Evolutionary conservation across 2,888 invertebrate genomes (phyloP), one percentile per base, ranked within the genome.

Genomic region (Lasioglossum lativentre): DNA sequence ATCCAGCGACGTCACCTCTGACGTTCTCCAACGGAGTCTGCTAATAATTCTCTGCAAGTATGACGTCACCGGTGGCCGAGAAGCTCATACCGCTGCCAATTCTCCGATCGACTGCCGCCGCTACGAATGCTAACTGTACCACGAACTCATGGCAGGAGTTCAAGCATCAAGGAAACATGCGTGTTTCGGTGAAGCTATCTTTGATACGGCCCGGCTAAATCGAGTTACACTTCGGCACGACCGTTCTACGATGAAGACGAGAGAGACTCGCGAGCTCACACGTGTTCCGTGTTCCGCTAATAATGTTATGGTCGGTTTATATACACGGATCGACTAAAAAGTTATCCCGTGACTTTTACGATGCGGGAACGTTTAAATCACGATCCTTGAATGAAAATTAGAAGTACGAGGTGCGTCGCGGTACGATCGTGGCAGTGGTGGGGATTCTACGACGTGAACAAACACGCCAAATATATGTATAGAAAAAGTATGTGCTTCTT

Each of bases 1-100:
- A 73, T 68, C 68, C 52, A 27, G 34, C 82, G 47, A 74, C 82
- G 82, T 80, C 82, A 80, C 27, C 73, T 68, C 68, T 68, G 68
- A 68, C 68, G 68, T 68, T 68, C n/a, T 0, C 68, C 23, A 2
- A 14, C 63, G 16, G 6, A 23, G 68, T 12, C 68, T 0, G 68
- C 38, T 68, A 68, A 68, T 68, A 68, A 68, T 68, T 68, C 68
- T 68, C 40, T 14, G 68, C 38, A 68, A 40, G 38, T 4, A 40
- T 68, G 68, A 68, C 68, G 68, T 68, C 68, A 68, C 40, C 19
- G 63, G 38, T n/a, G 68, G 38, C 68, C 40, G 68, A 68, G 66
- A 23, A 68, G 30, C 34, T 68, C 23, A 4, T 3, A 23, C 23
- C 12, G 68, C 38, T 68, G 68, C 68, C 68, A 68, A 68, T 68